Evolutionary conservation across 2,113 vertebrate species (phyloP).

Genomic region (Mesitornis unicolor): DNA sequence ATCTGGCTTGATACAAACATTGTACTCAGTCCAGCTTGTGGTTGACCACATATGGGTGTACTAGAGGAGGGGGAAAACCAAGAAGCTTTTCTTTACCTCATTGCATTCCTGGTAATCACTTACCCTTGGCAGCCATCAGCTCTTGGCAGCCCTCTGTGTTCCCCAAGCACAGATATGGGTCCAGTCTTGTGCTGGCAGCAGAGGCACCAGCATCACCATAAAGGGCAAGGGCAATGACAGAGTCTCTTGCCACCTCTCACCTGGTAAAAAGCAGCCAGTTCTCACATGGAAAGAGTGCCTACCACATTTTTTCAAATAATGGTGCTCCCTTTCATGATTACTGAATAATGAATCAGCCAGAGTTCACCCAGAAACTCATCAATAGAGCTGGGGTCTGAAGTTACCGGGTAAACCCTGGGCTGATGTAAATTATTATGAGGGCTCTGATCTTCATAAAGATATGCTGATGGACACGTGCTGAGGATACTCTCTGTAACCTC

Average conservation of each 20-base stretch:
- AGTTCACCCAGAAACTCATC: background rate
- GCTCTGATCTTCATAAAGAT: background rate
- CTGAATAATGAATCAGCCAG: background rate
- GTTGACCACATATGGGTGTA: background rate
- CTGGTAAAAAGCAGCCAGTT: background rate
- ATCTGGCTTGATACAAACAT: conserved; percentile 15
- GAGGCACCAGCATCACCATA: background rate
- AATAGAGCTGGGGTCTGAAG: background rate
- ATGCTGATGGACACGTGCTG: background rate
- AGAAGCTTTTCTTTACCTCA: conserved; percentile 37
- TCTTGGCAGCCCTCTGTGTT: background rate
- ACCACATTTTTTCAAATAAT: background rate
- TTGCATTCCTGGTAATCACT: background rate
- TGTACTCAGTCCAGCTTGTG: background rate
- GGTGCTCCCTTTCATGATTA: background rate
- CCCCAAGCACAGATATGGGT: background rate
- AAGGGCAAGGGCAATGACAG: background rate
- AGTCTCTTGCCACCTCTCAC: background rate
- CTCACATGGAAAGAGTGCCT: background rate
- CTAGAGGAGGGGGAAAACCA: conserved; percentile 2
- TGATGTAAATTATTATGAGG: background rate
- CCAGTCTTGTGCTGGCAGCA: background rate
- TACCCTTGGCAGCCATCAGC: background rate
- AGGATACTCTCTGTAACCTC: background rate
- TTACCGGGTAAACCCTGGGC: background rate